Conservation (phyloP, 2,113 vertebrate genomes). For the Crotalus tigris region DNA sequence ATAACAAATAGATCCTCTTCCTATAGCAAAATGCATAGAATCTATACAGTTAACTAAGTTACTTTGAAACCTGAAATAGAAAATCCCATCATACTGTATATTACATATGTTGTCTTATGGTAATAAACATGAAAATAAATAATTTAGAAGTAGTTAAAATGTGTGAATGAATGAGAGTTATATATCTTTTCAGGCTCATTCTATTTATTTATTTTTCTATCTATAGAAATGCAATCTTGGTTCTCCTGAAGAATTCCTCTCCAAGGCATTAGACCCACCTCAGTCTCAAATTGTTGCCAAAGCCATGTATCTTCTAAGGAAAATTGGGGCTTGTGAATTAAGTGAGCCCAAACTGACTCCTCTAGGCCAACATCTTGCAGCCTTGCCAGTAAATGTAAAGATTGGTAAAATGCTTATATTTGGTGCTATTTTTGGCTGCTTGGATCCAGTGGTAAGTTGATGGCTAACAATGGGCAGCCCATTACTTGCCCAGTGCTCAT, state of each 20-base stretch:
- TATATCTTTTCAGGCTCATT: not conserved
- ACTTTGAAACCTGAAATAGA: not conserved
- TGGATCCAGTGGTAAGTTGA: slow-evolving; percentile 88
- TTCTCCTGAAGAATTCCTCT: slow-evolving; percentile 91
- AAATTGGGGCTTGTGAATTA: slow-evolving; percentile 88
- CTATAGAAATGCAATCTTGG: slow-evolving; percentile 92
- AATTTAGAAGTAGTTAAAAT: not conserved
- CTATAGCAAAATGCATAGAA: not conserved
- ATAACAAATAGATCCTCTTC: not conserved
- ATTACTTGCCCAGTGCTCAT: not conserved
- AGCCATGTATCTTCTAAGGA: slow-evolving; percentile 87
- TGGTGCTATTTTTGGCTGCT: slow-evolving; percentile 92
- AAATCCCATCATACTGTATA: not conserved
- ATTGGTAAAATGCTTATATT: slow-evolving; percentile 99
- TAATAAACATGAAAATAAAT: not conserved
- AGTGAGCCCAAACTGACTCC: slow-evolving; percentile 82
- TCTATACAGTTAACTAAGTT: not conserved
- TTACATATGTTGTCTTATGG: not conserved
- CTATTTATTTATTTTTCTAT: not conserved
- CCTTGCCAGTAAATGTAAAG: slow-evolving; percentile 93
- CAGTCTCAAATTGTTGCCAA: slow-evolving; percentile 93
- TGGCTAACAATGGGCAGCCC: not conserved
- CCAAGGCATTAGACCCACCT: slow-evolving; percentile 86
- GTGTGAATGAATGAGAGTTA: not conserved
- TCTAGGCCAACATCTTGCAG: slow-evolving; percentile 91